Conservation (phyloP, 2,888 invertebrate genomes). For the Psylliodes chrysocephalus region DNA sequence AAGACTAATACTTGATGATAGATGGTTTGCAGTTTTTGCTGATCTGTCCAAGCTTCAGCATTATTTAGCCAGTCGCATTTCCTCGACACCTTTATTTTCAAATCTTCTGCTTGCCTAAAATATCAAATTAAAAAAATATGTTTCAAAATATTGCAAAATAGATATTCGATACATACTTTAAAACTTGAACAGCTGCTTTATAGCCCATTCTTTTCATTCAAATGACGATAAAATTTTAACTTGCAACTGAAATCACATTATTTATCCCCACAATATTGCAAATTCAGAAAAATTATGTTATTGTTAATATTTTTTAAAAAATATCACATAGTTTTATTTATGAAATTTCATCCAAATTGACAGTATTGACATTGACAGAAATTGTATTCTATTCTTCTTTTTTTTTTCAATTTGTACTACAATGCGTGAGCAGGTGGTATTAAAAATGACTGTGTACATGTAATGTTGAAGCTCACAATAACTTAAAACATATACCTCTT, state of each 20-base stretch:
- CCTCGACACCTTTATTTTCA: slow-evolving; percentile 75
- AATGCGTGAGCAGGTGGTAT: too few relatives aligned
- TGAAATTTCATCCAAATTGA: slow-evolving; percentile 15
- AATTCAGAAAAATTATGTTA: slow-evolving; percentile 5
- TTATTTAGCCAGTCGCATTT: slow-evolving; percentile 66
- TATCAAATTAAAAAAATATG: slow-evolving; percentile 5
- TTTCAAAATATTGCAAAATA: slow-evolving; percentile 3
- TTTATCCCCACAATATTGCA: slow-evolving; percentile 5
- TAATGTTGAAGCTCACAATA: too few relatives aligned
- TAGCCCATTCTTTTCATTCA: slow-evolving; percentile 69
- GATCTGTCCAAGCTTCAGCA: slow-evolving; percentile 61
- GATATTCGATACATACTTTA: slow-evolving; percentile 74
- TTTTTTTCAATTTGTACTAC: background rate
- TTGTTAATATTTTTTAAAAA: slow-evolving; percentile 9
- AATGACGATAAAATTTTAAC: slow-evolving; percentile 16
- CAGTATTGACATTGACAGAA: background rate
- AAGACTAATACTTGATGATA: slow-evolving; percentile 80
- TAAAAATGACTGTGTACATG: too few relatives aligned
- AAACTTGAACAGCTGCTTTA: slow-evolving; percentile 80
- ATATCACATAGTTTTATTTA: slow-evolving; percentile 31
- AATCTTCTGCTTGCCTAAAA: slow-evolving; percentile 77
- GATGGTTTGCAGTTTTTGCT: slow-evolving; percentile 68
- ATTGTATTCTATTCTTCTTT: background rate
- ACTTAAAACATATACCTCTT: too few relatives aligned
- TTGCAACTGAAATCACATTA: slow-evolving; percentile 26